Conservation (phyloP, 2,888 invertebrate genomes). For the Cotesia congregata region DNA sequence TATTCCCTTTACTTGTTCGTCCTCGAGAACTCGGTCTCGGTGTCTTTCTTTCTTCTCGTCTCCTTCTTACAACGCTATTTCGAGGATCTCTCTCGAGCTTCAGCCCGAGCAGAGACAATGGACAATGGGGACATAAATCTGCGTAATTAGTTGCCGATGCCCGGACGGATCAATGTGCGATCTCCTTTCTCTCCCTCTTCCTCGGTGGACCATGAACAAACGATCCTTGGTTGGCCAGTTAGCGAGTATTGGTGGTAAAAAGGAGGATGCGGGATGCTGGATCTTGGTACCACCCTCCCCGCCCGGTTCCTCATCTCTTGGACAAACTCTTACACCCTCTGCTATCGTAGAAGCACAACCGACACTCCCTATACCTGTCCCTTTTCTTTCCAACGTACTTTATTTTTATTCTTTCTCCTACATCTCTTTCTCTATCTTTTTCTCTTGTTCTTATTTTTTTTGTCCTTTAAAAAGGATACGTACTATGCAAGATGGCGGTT, state of each 20-base stretch:
- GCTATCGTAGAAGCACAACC: conserved; percentile 43
- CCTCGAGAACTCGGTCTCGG: not conserved
- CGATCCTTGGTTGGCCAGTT: conserved; percentile 69
- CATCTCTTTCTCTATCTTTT: conserved; percentile 51
- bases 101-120: conserved; percentile 77
- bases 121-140: conserved; percentile 95
- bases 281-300: conserved; percentile 62
- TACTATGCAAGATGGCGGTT: conserved; percentile 62
- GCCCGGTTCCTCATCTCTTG: conserved; percentile 41
- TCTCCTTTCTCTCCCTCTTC: conserved; percentile 62
- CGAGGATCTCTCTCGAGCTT: conserved; percentile 29
- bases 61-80: conserved; percentile 45
- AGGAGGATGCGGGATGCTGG: conserved; percentile 55
- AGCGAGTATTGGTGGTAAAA: conserved; percentile 45
- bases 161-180: conserved; percentile 70
- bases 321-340: conserved; percentile 34
- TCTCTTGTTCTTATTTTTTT: conserved; percentile 3
- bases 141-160: conserved; percentile 89
- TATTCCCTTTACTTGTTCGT: conserved; percentile 35
- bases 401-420: conserved; percentile 5
- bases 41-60: conserved; percentile 50
- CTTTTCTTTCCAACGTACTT: conserved; percentile 26
- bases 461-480: conserved; percentile 54
- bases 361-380: conserved; percentile 61
- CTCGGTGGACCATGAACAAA: conserved; percentile 60